Conservation (phyloP, 2,797 vertebrate species). For the Labroides dimidiatus region DNA sequence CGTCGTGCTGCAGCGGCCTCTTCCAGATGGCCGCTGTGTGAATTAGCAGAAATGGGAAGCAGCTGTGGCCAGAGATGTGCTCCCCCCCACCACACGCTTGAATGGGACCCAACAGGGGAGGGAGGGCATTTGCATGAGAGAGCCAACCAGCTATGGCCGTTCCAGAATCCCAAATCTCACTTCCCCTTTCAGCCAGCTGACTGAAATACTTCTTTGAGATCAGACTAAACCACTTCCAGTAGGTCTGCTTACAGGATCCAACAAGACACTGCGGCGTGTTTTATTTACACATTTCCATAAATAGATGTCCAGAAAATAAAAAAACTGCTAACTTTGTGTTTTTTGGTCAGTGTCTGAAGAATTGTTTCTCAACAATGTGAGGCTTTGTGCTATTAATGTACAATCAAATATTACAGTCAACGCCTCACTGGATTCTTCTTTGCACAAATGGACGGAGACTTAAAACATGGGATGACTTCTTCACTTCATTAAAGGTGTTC, state of each 20-base stretch:
- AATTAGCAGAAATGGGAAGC: constrained; percentile 91
- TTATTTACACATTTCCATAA: constrained; percentile 16
- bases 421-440: background rate
- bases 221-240: constrained; percentile 41
- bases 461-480: background rate
- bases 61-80: constrained; percentile 89
- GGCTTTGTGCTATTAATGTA: too few species aligned
- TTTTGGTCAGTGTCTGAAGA: background rate
- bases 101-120: constrained; percentile 88
- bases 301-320: background rate
- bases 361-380: constrained; percentile 10
- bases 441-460: background rate
- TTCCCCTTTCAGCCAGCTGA: constrained; percentile 83
- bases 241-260: constrained; percentile 28
- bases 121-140: constrained; percentile 94
- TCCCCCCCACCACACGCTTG: constrained; percentile 79
- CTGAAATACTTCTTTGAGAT: constrained; percentile 63
- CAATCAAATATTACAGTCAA: too few species aligned
- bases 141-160: constrained; percentile 88
- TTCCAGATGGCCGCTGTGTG: constrained; percentile 89
- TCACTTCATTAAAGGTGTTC: too few species aligned
- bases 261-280: constrained; percentile 12
- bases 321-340: background rate
- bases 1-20: constrained; percentile 73
- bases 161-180: constrained; percentile 94